Conservation (phyloP, 2,113 vertebrate genomes). For the Seriola rivoliana region DNA sequence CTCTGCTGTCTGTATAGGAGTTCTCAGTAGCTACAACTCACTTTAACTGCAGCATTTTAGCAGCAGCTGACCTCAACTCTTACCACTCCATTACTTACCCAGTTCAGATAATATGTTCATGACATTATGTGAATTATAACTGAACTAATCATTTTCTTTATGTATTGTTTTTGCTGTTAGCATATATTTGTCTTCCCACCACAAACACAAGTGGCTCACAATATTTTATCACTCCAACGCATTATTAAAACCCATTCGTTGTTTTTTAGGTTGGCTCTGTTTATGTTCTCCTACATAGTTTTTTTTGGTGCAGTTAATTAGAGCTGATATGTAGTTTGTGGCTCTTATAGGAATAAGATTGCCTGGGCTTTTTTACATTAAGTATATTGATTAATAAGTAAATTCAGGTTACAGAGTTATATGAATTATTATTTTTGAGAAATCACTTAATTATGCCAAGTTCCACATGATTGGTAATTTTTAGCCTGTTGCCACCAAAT, state of each 20-base stretch:
- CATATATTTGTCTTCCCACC: slow-evolving; percentile 20
- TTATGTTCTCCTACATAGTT: background rate
- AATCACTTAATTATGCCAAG: background rate
- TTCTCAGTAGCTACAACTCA: slow-evolving; percentile 60
- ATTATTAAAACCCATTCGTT: background rate
- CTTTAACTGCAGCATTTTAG: slow-evolving; percentile 66
- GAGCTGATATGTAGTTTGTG: background rate
- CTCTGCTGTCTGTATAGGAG: slow-evolving; percentile 26
- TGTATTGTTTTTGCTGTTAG: background rate
- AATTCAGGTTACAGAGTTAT: background rate
- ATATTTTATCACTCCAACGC: background rate
- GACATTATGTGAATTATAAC: slow-evolving; percentile 46
- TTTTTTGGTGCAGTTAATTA: background rate
- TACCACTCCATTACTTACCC: slow-evolving; percentile 40
- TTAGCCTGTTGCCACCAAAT: background rate
- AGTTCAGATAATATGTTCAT: slow-evolving; percentile 29
- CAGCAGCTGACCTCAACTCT: slow-evolving; percentile 48
- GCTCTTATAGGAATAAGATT: background rate
- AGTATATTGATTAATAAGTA: background rate
- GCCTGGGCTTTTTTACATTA: background rate
- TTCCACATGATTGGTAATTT: background rate
- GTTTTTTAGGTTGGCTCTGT: background rate
- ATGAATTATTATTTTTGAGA: background rate
- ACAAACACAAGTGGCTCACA: slow-evolving; percentile 14
- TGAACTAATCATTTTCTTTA: slow-evolving; percentile 17